phyloP scores from a whole-genome alignment of 2,888 invertebrate genomes.

The Octonoba sinensis region DNA sequence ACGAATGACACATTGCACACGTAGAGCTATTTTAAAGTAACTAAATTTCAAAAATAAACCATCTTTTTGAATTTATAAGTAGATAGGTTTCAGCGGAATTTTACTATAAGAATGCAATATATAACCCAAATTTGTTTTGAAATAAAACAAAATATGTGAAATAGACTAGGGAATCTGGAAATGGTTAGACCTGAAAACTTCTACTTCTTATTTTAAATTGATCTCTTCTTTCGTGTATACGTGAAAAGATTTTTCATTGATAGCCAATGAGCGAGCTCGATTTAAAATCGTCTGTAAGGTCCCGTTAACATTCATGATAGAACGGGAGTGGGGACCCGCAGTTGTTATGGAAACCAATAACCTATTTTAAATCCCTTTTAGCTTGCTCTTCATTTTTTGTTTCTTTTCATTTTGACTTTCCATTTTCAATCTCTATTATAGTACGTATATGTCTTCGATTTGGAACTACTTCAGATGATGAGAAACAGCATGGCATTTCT shows the following conservation, averaged over 20 bases:
- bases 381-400: conserved; percentile 7
- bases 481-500: too few relatives aligned
- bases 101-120: too few relatives aligned
- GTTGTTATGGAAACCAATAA: conserved; percentile 54
- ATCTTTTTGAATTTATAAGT: too few relatives aligned
- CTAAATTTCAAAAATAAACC: too few relatives aligned
- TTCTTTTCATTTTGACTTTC: conserved; percentile 15
- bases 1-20: too few relatives aligned
- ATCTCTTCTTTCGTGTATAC: conserved; percentile 22
- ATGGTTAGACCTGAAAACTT: conserved; percentile 4
- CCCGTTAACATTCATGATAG: conserved; percentile 34
- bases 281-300: conserved; percentile 32
- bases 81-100: too few relatives aligned
- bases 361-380: conserved; percentile 24
- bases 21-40: too few relatives aligned
- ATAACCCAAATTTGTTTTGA: too few relatives aligned
- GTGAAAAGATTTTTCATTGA: conserved; percentile 52
- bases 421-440: conserved; percentile 44
- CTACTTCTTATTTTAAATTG: conserved; percentile 40
- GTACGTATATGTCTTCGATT: conserved; percentile 11
- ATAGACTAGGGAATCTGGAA: conserved; percentile 26
- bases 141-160: too few relatives aligned
- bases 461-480: conserved; percentile 17
- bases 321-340: conserved; percentile 40
- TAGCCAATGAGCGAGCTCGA: conserved; percentile 32